Conservation (phyloP, 1,140 invertebrate species). For the Samia ricini region DNA sequence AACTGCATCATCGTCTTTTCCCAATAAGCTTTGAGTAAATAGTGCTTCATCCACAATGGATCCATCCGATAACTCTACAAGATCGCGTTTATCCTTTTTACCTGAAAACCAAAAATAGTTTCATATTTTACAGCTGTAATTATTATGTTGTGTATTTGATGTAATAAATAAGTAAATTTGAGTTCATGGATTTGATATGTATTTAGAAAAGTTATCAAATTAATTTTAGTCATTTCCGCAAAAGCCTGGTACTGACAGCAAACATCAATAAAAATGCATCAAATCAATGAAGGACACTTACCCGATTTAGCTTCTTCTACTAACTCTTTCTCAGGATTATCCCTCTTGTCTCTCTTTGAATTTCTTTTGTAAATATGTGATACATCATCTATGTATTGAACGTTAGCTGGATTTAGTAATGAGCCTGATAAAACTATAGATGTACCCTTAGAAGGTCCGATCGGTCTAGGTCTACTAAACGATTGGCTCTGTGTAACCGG, state of each 20-base stretch:
- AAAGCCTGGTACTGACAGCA: too few relatives aligned
- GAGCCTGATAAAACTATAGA: constrained; percentile 62
- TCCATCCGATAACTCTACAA: constrained; percentile 81
- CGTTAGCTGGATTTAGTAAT: constrained; percentile 74
- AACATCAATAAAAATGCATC: too few relatives aligned
- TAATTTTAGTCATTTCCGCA: background rate
- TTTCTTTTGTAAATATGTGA: constrained; percentile 78
- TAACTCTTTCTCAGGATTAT: constrained; percentile 71
- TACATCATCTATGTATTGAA: constrained; percentile 79
- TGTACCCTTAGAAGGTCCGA: constrained; percentile 49
- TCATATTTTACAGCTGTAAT: background rate
- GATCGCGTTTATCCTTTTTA: constrained; percentile 81
- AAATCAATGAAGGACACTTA: constrained; percentile 14
- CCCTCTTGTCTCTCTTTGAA: constrained; percentile 72
- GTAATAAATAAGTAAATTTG: constrained; percentile 1
- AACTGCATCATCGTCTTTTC: constrained; percentile 48
- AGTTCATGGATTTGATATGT: too few relatives aligned
- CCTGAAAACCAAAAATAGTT: constrained; percentile 37
- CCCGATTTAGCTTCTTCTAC: constrained; percentile 38
- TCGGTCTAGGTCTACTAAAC: constrained; percentile 32
- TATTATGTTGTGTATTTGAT: background rate
- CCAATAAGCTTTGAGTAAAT: constrained; percentile 49
- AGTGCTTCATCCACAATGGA: constrained; percentile 82
- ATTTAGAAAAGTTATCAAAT: too few relatives aligned
- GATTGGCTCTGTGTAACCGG: constrained; percentile 24